Base-by-base conservation (phyloP, 2,797 vertebrate species). In the Arremon aurantiirostris region DNA sequence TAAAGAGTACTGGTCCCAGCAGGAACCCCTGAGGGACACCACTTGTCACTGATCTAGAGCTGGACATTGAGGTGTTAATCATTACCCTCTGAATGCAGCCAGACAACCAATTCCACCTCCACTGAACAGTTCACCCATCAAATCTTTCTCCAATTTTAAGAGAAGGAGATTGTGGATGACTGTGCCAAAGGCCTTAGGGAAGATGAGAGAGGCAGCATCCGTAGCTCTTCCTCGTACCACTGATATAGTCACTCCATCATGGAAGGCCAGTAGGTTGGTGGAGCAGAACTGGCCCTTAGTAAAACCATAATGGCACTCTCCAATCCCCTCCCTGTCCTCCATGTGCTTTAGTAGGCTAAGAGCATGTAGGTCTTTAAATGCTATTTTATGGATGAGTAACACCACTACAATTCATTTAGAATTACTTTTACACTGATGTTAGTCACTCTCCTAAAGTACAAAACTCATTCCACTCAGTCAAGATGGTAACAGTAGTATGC, bases 11-110 rank as follows among this genome's bases (percentile, higher is more conserved):
- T 53, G 27, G 9, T 69, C 37, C 34, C 37, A 64, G 4, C 32
- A 41, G 4, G 17, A 7, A 64, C 6, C 14, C 19, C 44, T n/a
- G 30, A 46, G 26, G 26, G 57, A 52, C 34, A 86, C 3, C 34
- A 76, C 14, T 37, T 70, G 39, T 26, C 64, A 59, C 34, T 0
- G 0, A 26, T 47, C 34, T n/a, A 34, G 23, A 64, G 5, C 17
- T 37, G 39, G 5, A 76, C 8, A 28, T 1, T 18, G 26, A 52
- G 22, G 13, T 24, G 12, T 46, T 57, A 50, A 69, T 7, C 8
- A 24, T 23, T 14, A 50, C 5, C 8, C 44, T 57, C 39, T 44
- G 5, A 1, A 34, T 0, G 0, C 37, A 77, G 32, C 7, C 37
- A 77, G 30, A 9, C n/a, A 64, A 50, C 3, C 50, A 64, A 34